These are phyloP conservation scores for Hemitrygon akajei DNA, from an alignment of 2,797 vertebrate species.

Conservation along the genomic window DNA sequence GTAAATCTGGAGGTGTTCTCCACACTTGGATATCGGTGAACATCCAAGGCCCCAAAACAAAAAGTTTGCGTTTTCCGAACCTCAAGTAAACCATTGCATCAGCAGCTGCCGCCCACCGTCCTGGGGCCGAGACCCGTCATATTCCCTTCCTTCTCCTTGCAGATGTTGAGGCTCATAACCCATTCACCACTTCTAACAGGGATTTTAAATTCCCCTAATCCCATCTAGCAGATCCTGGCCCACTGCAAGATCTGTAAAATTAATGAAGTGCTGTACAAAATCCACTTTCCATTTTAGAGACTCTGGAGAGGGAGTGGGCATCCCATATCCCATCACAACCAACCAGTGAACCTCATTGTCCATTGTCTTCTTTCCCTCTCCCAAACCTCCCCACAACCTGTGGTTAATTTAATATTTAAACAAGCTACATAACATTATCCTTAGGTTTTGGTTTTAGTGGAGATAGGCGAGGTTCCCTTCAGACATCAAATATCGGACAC, in stretches of 20 bases:
- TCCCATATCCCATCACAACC: background rate
- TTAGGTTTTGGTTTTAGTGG: conserved; percentile 27
- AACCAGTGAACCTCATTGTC: background rate
- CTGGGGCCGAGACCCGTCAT: background rate
- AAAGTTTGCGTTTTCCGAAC: background rate
- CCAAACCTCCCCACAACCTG: background rate
- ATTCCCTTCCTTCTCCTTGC: background rate
- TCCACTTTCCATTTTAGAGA: background rate
- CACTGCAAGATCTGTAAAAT: background rate
- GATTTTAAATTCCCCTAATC: background rate
- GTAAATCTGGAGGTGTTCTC: background rate
- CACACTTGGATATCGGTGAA: background rate
- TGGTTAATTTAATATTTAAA: background rate
- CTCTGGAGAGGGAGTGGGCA: background rate
- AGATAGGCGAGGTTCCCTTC: background rate
- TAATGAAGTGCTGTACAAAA: conserved; percentile 22
- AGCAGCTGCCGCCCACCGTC: background rate
- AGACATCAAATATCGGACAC: background rate
- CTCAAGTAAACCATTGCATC: background rate
- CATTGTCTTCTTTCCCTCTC: background rate
- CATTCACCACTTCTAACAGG: background rate
- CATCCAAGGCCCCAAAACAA: background rate
- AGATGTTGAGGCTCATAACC: background rate
- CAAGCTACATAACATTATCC: background rate
- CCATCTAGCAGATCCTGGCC: background rate